Evolutionary conservation across 35 echinoderm and acorn worm species (phyloP).

Genomic region (Holothuria glaberrima): DNA sequence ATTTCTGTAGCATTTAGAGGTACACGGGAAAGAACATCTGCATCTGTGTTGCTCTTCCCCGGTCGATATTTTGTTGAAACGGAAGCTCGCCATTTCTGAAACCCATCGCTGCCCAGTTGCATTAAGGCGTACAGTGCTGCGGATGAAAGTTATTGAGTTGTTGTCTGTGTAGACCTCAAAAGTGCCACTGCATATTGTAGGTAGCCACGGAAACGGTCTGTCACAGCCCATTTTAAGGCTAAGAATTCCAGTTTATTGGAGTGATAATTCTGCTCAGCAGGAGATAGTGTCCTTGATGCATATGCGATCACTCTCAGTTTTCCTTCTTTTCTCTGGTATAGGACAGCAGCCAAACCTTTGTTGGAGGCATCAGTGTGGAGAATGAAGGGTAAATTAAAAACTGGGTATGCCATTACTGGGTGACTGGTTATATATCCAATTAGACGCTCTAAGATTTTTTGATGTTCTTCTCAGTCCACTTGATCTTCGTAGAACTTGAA

Average conservation of each 20-base stretch:
- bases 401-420: constrained; percentile 62
- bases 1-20: neutral
- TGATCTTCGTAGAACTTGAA: constrained; percentile 1
- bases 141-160: constrained; percentile 68
- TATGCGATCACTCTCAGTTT: too few relatives aligned
- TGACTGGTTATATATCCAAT: too few relatives aligned
- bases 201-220: too few relatives aligned
- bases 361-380: constrained; percentile 67
- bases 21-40: constrained; percentile 53
- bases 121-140: constrained; percentile 70
- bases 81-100: constrained; percentile 51
- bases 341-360: constrained; percentile 31
- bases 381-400: constrained; percentile 41
- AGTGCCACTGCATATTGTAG: constrained; percentile 39
- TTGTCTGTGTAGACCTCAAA: constrained; percentile 60
- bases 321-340: too few relatives aligned
- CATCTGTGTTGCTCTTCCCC: constrained; percentile 50
- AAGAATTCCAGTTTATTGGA: too few relatives aligned
- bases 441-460: constrained; percentile 1
- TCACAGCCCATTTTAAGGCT: too few relatives aligned
- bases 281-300: too few relatives aligned
- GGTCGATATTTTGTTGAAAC: constrained; percentile 66
- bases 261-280: too few relatives aligned
- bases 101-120: constrained; percentile 79
- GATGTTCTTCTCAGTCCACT: constrained; percentile 36